Conservation (phyloP, 1,140 invertebrate genomes). For the Acromyrmex echinatior region DNA sequence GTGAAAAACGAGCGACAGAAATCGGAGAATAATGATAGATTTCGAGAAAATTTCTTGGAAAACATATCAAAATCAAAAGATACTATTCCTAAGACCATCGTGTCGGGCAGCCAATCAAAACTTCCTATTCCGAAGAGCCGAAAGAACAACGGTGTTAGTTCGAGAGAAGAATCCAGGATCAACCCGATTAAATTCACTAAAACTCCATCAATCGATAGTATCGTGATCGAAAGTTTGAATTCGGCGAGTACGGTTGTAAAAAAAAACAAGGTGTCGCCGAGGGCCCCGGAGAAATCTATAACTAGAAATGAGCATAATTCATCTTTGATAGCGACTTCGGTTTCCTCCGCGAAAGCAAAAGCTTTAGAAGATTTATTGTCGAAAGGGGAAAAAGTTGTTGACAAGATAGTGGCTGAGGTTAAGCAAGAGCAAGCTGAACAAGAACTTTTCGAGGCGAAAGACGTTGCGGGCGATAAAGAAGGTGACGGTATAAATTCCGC, state of each 20-base stretch:
- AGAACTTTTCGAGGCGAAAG: conserved; percentile 1
- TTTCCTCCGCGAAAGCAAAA: background rate
- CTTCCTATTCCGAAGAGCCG: conserved; percentile 6
- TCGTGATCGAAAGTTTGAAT: conserved; percentile 3
- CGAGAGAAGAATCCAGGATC: conserved; percentile 55
- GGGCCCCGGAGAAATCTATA: conserved; percentile 64
- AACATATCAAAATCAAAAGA: background rate
- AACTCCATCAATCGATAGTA: conserved; percentile 63
- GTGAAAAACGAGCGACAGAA: conserved; percentile 18
- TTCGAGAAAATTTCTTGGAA: background rate
- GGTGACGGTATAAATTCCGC: background rate
- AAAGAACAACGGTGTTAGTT: conserved; percentile 32
- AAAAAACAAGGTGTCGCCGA: conserved; percentile 64
- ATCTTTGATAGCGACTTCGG: conserved; percentile 11
- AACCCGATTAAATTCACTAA: conserved; percentile 72
- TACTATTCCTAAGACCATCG: background rate
- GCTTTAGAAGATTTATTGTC: conserved; percentile 16
- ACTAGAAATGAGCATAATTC: background rate
- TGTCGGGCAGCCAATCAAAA: background rate
- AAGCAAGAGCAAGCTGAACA: background rate
- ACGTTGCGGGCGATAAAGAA: conserved; percentile 8
- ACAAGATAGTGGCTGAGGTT: background rate
- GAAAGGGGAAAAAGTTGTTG: conserved; percentile 13
- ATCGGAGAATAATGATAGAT: background rate
- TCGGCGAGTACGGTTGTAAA: background rate